phyloP scores from a whole-genome alignment of 2,797 vertebrate genomes.

The Rhabdomys pumilio region DNA sequence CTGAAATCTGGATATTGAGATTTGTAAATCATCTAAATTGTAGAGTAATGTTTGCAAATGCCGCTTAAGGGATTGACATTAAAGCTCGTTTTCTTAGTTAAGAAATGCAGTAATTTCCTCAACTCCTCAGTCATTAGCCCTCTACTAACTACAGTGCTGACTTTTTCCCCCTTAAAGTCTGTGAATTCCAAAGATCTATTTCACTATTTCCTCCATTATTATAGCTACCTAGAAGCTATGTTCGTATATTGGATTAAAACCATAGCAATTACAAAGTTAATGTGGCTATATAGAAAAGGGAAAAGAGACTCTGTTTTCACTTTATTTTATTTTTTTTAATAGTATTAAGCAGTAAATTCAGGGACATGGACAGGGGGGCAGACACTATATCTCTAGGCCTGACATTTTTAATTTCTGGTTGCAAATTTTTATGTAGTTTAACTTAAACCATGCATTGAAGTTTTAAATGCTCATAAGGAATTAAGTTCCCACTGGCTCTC shows the following conservation, averaged over 20 bases:
- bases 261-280: slow-evolving; percentile 61
- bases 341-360: neutral
- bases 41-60: slow-evolving; percentile 79
- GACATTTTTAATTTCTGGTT: slow-evolving; percentile 71
- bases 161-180: slow-evolving; percentile 67
- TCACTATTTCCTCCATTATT: slow-evolving; percentile 77
- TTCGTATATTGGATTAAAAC: slow-evolving; percentile 69
- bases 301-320: neutral
- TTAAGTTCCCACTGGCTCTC: slow-evolving; percentile 69
- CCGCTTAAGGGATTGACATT: slow-evolving; percentile 76
- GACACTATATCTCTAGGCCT: neutral
- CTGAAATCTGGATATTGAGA: slow-evolving; percentile 72
- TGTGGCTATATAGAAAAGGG: slow-evolving; percentile 43
- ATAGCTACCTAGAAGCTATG: slow-evolving; percentile 82
- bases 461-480: slow-evolving; percentile 60
- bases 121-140: slow-evolving; percentile 84
- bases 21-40: slow-evolving; percentile 83
- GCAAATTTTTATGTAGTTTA: neutral
- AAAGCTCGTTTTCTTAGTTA: slow-evolving; percentile 76
- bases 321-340: neutral
- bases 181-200: slow-evolving; percentile 84
- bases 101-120: slow-evolving; percentile 80
- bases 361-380: neutral
- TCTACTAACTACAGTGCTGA: slow-evolving; percentile 76
- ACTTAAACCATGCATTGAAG: slow-evolving; percentile 47